Evolutionary conservation across 2,888 invertebrate species (phyloP).

Genomic region (Folsomia candida): DNA sequence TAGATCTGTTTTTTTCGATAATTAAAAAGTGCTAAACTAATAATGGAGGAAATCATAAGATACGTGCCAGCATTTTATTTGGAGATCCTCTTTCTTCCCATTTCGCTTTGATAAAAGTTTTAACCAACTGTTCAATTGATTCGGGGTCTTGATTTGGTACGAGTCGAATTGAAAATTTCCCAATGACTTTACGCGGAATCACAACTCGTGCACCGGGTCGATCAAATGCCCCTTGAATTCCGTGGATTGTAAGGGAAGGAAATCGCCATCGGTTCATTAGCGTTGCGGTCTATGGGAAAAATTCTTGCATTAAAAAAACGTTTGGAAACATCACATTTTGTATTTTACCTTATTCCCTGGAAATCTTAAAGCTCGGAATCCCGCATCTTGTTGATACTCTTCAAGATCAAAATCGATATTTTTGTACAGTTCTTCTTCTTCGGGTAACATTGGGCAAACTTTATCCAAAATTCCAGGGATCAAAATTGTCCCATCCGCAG

Average conservation of each 20-base stretch:
- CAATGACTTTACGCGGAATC: slow-evolving; percentile 86
- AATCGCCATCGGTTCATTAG: slow-evolving; percentile 94
- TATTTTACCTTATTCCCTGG: slow-evolving; percentile 66
- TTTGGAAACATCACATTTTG: slow-evolving; percentile 8
- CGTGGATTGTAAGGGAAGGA: slow-evolving; percentile 90
- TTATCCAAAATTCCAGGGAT: slow-evolving; percentile 79
- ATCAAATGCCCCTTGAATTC: slow-evolving; percentile 91
- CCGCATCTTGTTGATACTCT: slow-evolving; percentile 72
- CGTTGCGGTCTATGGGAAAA: slow-evolving; percentile 61
- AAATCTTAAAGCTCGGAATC: slow-evolving; percentile 67
- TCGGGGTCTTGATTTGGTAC: slow-evolving; percentile 92
- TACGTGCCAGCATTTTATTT: slow-evolving; percentile 68
- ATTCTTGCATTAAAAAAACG: slow-evolving; percentile 26
- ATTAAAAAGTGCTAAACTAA: too few relatives aligned
- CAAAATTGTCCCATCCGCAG: slow-evolving; percentile 80
- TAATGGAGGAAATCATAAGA: neutral
- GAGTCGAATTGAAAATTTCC: slow-evolving; percentile 94
- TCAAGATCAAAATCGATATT: slow-evolving; percentile 82
- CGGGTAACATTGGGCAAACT: slow-evolving; percentile 70
- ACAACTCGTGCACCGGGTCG: slow-evolving; percentile 94
- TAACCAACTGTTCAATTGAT: slow-evolving; percentile 75
- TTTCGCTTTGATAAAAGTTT: slow-evolving; percentile 69
- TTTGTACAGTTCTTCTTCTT: slow-evolving; percentile 71
- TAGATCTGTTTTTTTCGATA: neutral
- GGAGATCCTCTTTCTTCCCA: slow-evolving; percentile 80